phyloP scores from a whole-genome alignment of 2,113 vertebrate species.

The Arothron firmamentum region DNA sequence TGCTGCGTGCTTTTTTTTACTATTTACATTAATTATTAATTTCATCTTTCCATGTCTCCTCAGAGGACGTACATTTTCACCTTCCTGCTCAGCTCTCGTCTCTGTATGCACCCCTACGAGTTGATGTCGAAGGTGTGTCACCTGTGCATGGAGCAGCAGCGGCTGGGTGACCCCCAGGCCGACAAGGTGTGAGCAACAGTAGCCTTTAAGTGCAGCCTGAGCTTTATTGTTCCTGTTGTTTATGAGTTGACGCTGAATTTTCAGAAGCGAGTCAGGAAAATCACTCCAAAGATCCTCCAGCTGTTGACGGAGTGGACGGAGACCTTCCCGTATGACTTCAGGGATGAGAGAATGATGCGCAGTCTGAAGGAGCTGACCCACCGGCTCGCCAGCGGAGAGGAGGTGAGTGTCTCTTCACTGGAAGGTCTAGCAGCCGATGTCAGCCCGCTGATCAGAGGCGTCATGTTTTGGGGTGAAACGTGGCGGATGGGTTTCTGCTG shows the following conservation, averaged over 20 bases:
- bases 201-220: neutral
- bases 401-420: slow-evolving; percentile 72
- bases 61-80: slow-evolving; percentile 95
- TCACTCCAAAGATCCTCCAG: slow-evolving; percentile 88
- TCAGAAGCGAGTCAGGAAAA: slow-evolving; percentile 80
- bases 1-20: too few relatives aligned
- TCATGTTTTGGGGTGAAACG: neutral
- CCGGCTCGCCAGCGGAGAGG: slow-evolving; percentile 80
- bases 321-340: slow-evolving; percentile 90
- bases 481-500: slow-evolving; percentile 18
- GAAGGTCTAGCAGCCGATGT: too few relatives aligned
- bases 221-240: neutral
- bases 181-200: slow-evolving; percentile 79
- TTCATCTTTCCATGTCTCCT: slow-evolving; percentile 1
- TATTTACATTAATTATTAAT: too few relatives aligned
- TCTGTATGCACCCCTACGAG: slow-evolving; percentile 87
- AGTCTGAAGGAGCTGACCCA: slow-evolving; percentile 88
- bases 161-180: slow-evolving; percentile 74
- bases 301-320: slow-evolving; percentile 91
- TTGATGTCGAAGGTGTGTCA: slow-evolving; percentile 90
- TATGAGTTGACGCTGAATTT: neutral
- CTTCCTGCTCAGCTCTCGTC: slow-evolving; percentile 90
- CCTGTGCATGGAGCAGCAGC: slow-evolving; percentile 83
- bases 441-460: slow-evolving; percentile 1
- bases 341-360: slow-evolving; percentile 91